Base-by-base conservation (phyloP, 2,797 vertebrate species). In the Hapalemur alaotrensis region DNA sequence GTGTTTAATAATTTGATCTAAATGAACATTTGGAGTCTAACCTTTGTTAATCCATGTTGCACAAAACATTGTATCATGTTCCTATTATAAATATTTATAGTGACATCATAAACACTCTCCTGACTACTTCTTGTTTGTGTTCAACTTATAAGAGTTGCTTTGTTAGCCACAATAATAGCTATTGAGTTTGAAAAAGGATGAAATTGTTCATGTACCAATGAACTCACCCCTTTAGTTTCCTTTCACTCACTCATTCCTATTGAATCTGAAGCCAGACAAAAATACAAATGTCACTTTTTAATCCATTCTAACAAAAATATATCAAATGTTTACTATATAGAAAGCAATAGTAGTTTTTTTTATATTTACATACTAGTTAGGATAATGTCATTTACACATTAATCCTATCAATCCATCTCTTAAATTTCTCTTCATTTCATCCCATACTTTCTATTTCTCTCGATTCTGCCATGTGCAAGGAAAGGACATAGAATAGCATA, bases 241-340 rank as follows among this genome's bases (percentile, higher is more conserved):
- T 86, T 80, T 61, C 93, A 96, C 78, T 97, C 95, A 94, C 28
- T 91, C 93, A 54, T 87, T 96, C 32, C 57, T 8, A 70, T 84
- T 81, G 94, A 88, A 79, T 95, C 82, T 13, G 20, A 95, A 82
- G 96, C 78, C 79, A 67, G 93, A 97, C 61, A 59, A 84, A 96
- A 84, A 97, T 81, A 87, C 84, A 97, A 96, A 98, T 23, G n/a
- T 25, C 17, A 9, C 86, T 98, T 90, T 98, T 95, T 90, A 97
- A 97, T 96, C 94, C 63, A 59, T 59, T 97, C 89, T 13, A 79
- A 79, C 17, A 78, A 95, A 72, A 93, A 89, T 35, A 46, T 67
- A 69, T 14, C 52, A 48, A 89, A 80, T 35, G 17, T 20, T 90
- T 61, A 70, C 25, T 38, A 28, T 32, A 1, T 28, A 48, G n/a